phyloP scores from a whole-genome alignment of 2,888 invertebrate genomes.

The Latrodectus hesperus region DNA sequence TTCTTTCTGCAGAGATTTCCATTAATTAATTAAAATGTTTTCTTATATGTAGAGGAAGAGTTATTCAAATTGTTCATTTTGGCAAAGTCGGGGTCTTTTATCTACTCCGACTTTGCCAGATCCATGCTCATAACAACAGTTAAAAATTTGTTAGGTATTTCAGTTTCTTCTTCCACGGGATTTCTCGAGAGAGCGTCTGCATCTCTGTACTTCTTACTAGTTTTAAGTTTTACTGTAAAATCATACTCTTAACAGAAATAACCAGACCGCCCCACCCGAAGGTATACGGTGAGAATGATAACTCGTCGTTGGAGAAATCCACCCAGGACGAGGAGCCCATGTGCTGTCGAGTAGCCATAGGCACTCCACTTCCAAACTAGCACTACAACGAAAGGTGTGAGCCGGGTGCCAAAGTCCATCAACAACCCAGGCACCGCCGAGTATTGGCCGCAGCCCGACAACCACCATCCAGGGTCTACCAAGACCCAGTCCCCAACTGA shows the following conservation, averaged over 20 bases:
- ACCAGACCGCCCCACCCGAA: too few relatives aligned
- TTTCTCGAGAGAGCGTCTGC: slow-evolving; percentile 11
- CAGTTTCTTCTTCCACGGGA: background rate
- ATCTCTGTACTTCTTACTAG: slow-evolving; percentile 6
- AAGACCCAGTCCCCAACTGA: too few relatives aligned
- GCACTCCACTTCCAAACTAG: too few relatives aligned
- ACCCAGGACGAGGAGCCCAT: too few relatives aligned
- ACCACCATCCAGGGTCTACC: too few relatives aligned
- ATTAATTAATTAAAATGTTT: background rate
- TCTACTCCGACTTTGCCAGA: background rate
- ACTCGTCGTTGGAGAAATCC: too few relatives aligned
- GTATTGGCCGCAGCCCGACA: too few relatives aligned
- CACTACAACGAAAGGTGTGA: too few relatives aligned
- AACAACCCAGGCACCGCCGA: too few relatives aligned
- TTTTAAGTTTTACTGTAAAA: slow-evolving; percentile 63
- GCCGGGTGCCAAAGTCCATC: too few relatives aligned
- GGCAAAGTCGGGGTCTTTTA: background rate
- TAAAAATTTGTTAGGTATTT: background rate
- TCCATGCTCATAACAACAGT: background rate
- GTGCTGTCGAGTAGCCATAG: too few relatives aligned
- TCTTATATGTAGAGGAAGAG: background rate
- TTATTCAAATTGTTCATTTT: background rate
- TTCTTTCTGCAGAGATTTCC: background rate
- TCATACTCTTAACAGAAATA: slow-evolving; percentile 73
- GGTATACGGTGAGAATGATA: too few relatives aligned